phyloP scores from a whole-genome alignment of 2,113 vertebrate genomes.

The Takifugu bimaculatus region DNA sequence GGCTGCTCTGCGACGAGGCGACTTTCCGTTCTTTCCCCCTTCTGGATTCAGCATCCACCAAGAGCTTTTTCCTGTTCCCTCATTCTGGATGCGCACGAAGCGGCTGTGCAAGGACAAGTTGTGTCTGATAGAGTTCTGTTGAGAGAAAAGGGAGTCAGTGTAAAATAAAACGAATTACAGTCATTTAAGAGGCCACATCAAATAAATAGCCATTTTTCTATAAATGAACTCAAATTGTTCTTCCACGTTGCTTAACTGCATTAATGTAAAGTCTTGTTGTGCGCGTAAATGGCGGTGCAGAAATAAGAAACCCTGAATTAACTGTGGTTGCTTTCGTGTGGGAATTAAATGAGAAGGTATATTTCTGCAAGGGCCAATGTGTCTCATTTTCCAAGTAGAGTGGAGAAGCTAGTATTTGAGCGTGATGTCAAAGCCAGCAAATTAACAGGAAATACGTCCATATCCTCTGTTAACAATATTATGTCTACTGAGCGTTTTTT shows the following conservation, averaged over 20 bases:
- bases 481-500: conserved; percentile 44
- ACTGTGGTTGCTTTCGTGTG: background rate
- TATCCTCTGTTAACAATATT: conserved; percentile 54
- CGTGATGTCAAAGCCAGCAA: conserved; percentile 26
- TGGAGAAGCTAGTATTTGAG: conserved; percentile 1
- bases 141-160: background rate
- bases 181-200: background rate
- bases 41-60: conserved; percentile 99
- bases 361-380: background rate
- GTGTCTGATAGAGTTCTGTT: conserved; percentile 98
- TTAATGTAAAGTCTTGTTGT: background rate
- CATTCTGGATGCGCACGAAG: conserved; percentile 95
- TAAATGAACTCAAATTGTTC: background rate
- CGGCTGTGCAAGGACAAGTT: conserved; percentile 97
- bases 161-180: background rate
- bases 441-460: conserved; percentile 31
- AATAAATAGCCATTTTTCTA: background rate
- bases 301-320: background rate
- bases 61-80: conserved; percentile 97
- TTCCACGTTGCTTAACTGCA: background rate
- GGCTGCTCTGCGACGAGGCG: conserved; percentile 87
- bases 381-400: conserved; percentile 18
- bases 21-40: conserved; percentile 93
- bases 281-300: background rate
- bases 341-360: background rate